These are phyloP conservation scores for Rhinella marina DNA, from an alignment of 2,797 vertebrate genomes.

Conservation along the genomic window DNA sequence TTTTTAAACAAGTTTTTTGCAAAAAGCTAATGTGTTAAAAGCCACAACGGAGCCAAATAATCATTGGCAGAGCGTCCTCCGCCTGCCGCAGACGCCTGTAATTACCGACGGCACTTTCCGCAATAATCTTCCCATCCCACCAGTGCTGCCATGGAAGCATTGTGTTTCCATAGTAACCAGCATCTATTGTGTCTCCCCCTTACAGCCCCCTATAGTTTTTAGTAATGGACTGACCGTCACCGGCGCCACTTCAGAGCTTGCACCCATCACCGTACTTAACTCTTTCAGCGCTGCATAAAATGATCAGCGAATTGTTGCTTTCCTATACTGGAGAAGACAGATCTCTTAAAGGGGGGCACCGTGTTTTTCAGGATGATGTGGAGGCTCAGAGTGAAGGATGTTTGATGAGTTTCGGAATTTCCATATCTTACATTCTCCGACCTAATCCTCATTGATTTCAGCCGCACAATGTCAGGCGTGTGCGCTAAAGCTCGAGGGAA, in stretches of 20 bases:
- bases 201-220: slow-evolving; percentile 3
- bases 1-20: too few species aligned
- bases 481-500: background rate
- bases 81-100: background rate
- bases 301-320: background rate
- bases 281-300: background rate
- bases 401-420: background rate
- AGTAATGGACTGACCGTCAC: slow-evolving; percentile 5
- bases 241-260: background rate
- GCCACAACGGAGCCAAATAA: background rate
- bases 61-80: background rate
- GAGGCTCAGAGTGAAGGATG: too few species aligned
- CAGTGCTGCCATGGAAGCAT: background rate
- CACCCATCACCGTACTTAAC: background rate
- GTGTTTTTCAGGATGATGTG: background rate
- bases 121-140: slow-evolving; percentile 63
- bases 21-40: background rate
- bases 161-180: slow-evolving; percentile 10
- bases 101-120: background rate
- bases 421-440: background rate
- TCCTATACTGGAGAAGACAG: background rate
- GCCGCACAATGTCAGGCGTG: background rate
- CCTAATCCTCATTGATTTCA: background rate
- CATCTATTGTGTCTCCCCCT: slow-evolving; percentile 20
- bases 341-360: background rate